These are phyloP conservation scores for Oceanites oceanicus DNA, from an alignment of 2,113 vertebrate genomes.

Conservation along the genomic window DNA sequence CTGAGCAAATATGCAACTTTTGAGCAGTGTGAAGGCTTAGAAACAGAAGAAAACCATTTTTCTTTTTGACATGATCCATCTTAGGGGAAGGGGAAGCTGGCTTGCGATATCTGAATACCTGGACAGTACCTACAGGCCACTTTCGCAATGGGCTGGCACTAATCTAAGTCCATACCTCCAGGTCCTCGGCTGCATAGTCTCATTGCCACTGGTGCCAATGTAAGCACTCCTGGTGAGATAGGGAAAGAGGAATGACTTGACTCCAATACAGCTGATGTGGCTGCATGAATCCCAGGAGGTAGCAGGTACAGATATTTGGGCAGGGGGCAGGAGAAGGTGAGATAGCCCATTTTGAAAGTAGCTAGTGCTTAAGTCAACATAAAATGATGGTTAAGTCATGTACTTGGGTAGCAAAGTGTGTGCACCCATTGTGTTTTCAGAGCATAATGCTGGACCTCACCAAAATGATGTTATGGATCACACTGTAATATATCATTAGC, in stretches of 20 bases:
- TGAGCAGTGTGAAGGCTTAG: neutral
- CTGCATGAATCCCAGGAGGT: neutral
- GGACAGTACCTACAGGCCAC: neutral
- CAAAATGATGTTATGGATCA: neutral
- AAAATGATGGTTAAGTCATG: neutral
- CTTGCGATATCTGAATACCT: neutral
- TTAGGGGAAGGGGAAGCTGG: neutral
- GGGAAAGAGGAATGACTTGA: neutral
- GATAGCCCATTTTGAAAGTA: neutral
- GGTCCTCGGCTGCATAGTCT: neutral
- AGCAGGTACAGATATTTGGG: neutral
- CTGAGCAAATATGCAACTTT: neutral
- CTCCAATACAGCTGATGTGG: neutral
- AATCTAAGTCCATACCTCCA: neutral
- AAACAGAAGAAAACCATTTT: neutral
- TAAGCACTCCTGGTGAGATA: neutral
- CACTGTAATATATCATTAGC: neutral
- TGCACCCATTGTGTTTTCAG: neutral
- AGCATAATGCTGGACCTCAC: neutral
- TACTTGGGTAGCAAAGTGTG: neutral
- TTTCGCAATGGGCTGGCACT: neutral
- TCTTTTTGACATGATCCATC: neutral
- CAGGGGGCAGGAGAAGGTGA: neutral
- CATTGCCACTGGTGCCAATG: neutral
- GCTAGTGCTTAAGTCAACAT: neutral